These are phyloP conservation scores for Drosophila parvula DNA, from an alignment of 1,140 invertebrate genomes.

Conservation along the genomic window DNA sequence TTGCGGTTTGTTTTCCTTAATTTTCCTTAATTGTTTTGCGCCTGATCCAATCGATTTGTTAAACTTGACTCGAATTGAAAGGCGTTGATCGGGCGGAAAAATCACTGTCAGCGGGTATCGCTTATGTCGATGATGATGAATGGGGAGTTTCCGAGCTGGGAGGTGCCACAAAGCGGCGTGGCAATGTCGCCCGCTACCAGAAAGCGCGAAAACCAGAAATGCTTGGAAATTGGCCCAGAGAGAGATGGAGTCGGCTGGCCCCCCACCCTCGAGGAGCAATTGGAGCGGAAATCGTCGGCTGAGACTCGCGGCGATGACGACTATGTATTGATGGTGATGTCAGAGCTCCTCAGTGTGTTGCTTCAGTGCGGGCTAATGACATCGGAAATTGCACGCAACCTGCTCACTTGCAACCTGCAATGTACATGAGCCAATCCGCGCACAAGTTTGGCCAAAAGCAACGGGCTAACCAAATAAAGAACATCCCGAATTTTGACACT, in stretches of 20 bases:
- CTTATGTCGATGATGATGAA: conserved; percentile 18
- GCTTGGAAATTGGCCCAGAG: conserved; percentile 23
- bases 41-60: background rate
- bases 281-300: conserved; percentile 65
- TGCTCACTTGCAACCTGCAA: conserved; percentile 13
- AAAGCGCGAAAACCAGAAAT: conserved; percentile 4
- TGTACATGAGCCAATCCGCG: background rate
- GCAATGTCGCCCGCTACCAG: conserved; percentile 36
- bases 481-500: background rate
- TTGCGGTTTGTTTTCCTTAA: background rate
- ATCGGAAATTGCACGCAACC: conserved; percentile 64
- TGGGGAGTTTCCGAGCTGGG: background rate
- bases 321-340: conserved; percentile 43
- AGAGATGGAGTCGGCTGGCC: conserved; percentile 6
- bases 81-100: conserved; percentile 39
- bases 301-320: conserved; percentile 7
- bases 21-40: background rate
- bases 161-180: conserved; percentile 14
- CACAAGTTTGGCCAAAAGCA: background rate
- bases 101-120: conserved; percentile 30
- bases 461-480: background rate
- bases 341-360: conserved; percentile 31
- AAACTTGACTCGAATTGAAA: conserved; percentile 18
- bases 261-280: conserved; percentile 27
- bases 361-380: conserved; percentile 56